These are phyloP conservation scores for Atherix ibis DNA, from an alignment of 2,888 invertebrate species.

Conservation along the genomic window DNA sequence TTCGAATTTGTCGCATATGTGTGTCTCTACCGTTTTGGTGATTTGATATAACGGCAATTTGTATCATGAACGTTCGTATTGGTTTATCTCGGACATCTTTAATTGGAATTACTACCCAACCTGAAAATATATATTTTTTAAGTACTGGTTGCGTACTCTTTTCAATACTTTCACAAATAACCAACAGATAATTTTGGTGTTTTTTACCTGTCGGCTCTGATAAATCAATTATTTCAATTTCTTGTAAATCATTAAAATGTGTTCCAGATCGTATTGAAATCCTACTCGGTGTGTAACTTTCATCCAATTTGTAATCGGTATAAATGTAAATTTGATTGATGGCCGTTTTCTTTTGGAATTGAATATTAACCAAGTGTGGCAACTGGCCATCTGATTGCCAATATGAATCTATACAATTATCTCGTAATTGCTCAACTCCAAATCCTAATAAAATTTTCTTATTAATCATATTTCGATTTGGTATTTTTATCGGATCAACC, in stretches of 20 bases:
- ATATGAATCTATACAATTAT: conserved; percentile 92
- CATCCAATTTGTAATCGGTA: conserved; percentile 94
- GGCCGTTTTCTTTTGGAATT: conserved; percentile 88
- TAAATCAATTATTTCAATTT: conserved; percentile 84
- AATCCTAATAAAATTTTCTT: conserved; percentile 52
- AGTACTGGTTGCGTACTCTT: not conserved
- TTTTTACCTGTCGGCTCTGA: conserved; percentile 73
- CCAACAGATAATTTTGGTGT: too few species aligned
- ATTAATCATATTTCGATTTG: not conserved
- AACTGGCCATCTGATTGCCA: conserved; percentile 99
- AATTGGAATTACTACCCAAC: conserved; percentile 90
- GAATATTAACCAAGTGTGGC: conserved; percentile 94
- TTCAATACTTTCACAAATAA: too few species aligned
- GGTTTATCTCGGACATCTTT: conserved; percentile 76
- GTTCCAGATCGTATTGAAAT: conserved; percentile 88
- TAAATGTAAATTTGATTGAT: conserved; percentile 92
- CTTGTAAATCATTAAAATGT: conserved; percentile 91
- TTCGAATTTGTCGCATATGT: conserved; percentile 92
- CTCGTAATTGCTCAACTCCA: conserved; percentile 91
- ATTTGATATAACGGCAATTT: conserved; percentile 91
- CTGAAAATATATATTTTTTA: conserved; percentile 31
- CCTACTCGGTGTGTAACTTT: conserved; percentile 95
- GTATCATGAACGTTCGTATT: conserved; percentile 90
- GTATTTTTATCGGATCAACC: conserved; percentile 37
- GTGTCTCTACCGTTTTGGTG: conserved; percentile 99